Percentiles rank a stretch among this genome's conserved stretches.
Evolutionary conservation across 2,888 invertebrate species (phyloP).

Genomic region (Volucella zonaria): DNA sequence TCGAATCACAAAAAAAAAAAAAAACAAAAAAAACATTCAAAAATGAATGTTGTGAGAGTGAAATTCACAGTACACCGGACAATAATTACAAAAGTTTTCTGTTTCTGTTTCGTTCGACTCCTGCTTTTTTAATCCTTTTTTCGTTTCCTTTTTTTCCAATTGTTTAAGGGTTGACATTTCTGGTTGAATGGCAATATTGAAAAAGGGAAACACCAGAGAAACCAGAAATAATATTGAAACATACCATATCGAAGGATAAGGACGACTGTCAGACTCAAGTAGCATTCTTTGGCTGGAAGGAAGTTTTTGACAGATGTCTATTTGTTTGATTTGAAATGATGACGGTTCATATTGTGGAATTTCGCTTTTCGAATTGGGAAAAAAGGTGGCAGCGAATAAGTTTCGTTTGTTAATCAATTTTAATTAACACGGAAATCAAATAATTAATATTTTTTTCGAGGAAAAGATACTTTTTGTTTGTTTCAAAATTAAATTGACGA

Average conservation of each 20-base stretch:
- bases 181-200: slow-evolving; percentile 57
- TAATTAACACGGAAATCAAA: slow-evolving; percentile 62
- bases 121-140: slow-evolving; percentile 34
- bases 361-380: neutral
- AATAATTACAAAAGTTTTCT: slow-evolving; percentile 71
- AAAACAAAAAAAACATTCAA: neutral
- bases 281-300: slow-evolving; percentile 43
- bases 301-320: slow-evolving; percentile 64
- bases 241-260: slow-evolving; percentile 29
- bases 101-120: slow-evolving; percentile 18
- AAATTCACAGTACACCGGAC: slow-evolving; percentile 56
- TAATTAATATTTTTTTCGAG: slow-evolving; percentile 31
- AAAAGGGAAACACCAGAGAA: slow-evolving; percentile 22
- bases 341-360: slow-evolving; percentile 37
- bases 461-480: neutral
- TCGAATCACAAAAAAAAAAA: neutral
- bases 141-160: slow-evolving; percentile 7
- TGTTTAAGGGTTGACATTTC: slow-evolving; percentile 60
- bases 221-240: slow-evolving; percentile 37
- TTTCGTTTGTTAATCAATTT: slow-evolving; percentile 68
- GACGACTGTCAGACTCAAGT: slow-evolving; percentile 60
- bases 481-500: neutral
- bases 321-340: slow-evolving; percentile 64
- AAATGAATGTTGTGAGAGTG: slow-evolving; percentile 32
- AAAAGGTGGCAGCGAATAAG: slow-evolving; percentile 41